phyloP scores from a whole-genome alignment of 2,888 invertebrate genomes.

The Tetragonisca angustula region DNA sequence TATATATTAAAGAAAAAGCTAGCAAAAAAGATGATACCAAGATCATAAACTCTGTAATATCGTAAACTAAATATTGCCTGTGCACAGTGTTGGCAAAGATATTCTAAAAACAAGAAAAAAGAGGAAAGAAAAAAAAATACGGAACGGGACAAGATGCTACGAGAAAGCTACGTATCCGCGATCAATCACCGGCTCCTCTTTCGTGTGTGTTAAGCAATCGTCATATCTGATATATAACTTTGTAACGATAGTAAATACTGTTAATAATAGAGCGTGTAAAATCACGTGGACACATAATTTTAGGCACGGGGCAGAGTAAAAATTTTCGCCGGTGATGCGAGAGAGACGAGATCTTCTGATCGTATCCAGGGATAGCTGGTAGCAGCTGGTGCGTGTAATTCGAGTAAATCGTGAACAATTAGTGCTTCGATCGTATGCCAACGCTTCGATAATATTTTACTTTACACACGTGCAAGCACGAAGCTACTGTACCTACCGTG shows the following conservation, averaged over 20 bases:
- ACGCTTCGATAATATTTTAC: background rate
- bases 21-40: slow-evolving; percentile 15
- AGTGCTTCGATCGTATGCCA: slow-evolving; percentile 11
- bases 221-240: slow-evolving; percentile 54
- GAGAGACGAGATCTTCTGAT: background rate
- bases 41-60: slow-evolving; percentile 42
- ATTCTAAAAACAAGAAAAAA: slow-evolving; percentile 36
- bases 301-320: slow-evolving; percentile 6
- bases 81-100: slow-evolving; percentile 57
- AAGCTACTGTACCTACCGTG: background rate
- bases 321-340: background rate
- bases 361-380: background rate
- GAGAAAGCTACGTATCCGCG: slow-evolving; percentile 26
- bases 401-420: background rate
- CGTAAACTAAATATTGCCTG: slow-evolving; percentile 42
- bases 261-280: slow-evolving; percentile 19
- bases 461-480: background rate
- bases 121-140: background rate
- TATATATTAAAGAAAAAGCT: slow-evolving; percentile 12
- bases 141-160: slow-evolving; percentile 28
- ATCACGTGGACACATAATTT: slow-evolving; percentile 10
- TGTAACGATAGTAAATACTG: slow-evolving; percentile 34
- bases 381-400: slow-evolving; percentile 5
- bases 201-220: slow-evolving; percentile 57
- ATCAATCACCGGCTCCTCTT: slow-evolving; percentile 50